A percentile compares a stretch with the other conserved stretches of the same genome.
Evolutionary conservation across 1,140 invertebrate genomes (phyloP).

Genomic region (Cydia splendana): DNA sequence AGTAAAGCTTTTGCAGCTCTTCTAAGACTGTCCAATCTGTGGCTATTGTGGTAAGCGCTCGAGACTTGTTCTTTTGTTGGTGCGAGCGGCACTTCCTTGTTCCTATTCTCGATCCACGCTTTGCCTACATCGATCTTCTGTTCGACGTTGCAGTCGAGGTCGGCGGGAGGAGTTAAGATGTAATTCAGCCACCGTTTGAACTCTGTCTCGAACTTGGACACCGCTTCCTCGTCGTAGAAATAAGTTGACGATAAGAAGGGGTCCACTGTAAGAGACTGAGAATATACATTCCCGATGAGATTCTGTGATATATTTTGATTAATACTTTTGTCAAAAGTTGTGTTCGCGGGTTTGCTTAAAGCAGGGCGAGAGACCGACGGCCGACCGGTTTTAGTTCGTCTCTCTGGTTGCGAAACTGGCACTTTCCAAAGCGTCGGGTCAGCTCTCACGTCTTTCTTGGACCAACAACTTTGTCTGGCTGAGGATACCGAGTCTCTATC

Average conservation of each 20-base stretch:
- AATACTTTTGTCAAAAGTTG: slow-evolving; percentile 63
- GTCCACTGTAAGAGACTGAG: slow-evolving; percentile 83
- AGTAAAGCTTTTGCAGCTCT: slow-evolving; percentile 82
- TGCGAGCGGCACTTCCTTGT: slow-evolving; percentile 83
- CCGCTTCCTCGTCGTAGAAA: slow-evolving; percentile 89
- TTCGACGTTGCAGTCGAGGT: slow-evolving; percentile 83
- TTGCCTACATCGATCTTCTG: slow-evolving; percentile 86
- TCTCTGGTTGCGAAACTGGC: slow-evolving; percentile 40
- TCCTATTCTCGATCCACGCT: slow-evolving; percentile 85
- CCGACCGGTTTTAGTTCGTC: slow-evolving; percentile 39
- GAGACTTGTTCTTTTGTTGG: slow-evolving; percentile 85
- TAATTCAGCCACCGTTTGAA: slow-evolving; percentile 95
- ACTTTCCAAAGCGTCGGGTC: slow-evolving; percentile 70
- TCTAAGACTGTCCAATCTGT: slow-evolving; percentile 83
- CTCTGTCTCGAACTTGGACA: slow-evolving; percentile 88
- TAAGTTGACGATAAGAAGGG: slow-evolving; percentile 84
- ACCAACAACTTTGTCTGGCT: slow-evolving; percentile 55
- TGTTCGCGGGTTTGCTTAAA: slow-evolving; percentile 59
- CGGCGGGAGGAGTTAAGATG: slow-evolving; percentile 88
- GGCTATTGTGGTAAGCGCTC: slow-evolving; percentile 83
- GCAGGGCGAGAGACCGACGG: not conserved
- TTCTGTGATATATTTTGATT: slow-evolving; percentile 60
- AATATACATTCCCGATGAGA: slow-evolving; percentile 70
- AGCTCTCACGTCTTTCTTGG: slow-evolving; percentile 62
- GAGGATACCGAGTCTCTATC: slow-evolving; percentile 39